These are phyloP conservation scores for Oryctes rhinoceros DNA, from an alignment of 1,140 invertebrate species.

Conservation along the genomic window DNA sequence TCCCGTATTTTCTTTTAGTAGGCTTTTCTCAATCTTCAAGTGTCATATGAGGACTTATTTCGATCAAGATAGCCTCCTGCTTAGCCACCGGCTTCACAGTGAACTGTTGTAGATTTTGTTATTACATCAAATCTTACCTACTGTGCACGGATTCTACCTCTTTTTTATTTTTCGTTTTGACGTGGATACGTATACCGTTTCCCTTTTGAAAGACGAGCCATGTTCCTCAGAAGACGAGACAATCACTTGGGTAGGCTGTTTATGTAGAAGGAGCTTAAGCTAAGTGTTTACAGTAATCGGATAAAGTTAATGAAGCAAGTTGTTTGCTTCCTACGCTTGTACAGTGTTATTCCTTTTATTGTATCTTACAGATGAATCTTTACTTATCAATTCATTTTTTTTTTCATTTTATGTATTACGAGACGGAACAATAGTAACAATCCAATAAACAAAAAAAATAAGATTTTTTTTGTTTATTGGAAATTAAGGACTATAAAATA, in stretches of 20 bases:
- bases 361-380: background rate
- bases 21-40: slow-evolving; percentile 17
- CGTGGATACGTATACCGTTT: background rate
- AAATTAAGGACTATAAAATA: too few species aligned
- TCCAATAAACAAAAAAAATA: too few species aligned
- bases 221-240: slow-evolving; percentile 18
- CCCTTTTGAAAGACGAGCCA: background rate
- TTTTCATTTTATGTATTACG: too few species aligned
- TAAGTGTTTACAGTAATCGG: slow-evolving; percentile 49
- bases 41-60: slow-evolving; percentile 20
- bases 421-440: too few species aligned
- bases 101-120: slow-evolving; percentile 47
- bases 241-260: slow-evolving; percentile 15
- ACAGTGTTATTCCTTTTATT: background rate
- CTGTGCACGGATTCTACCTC: slow-evolving; percentile 14
- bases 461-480: too few species aligned
- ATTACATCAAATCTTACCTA: slow-evolving; percentile 40
- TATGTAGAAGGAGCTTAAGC: slow-evolving; percentile 41
- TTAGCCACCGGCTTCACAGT: slow-evolving; percentile 48
- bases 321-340: slow-evolving; percentile 44
- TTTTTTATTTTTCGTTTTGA: background rate
- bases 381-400: background rate
- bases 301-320: slow-evolving; percentile 49
- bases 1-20: slow-evolving; percentile 4
- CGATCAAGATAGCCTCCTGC: slow-evolving; percentile 46